A percentile compares a stretch with the other conserved stretches of the same genome.
Conservation (phyloP, 2,113 vertebrate species). For the Ctenomys sociabilis region DNA sequence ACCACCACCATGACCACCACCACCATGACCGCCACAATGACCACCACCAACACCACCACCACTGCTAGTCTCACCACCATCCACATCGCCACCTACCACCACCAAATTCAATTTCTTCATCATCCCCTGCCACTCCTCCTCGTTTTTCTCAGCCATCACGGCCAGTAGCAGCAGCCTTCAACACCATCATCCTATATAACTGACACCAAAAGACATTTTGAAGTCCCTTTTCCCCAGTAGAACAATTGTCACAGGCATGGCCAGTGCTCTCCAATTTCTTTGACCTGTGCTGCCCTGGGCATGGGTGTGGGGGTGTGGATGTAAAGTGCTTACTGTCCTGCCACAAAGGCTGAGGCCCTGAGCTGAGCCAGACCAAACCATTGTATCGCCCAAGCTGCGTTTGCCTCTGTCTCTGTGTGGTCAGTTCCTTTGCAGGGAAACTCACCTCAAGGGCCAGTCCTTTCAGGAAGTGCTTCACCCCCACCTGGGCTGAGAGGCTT, state of each 20-base stretch:
- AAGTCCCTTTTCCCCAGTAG: neutral
- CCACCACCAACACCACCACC: neutral
- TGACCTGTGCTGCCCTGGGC: neutral
- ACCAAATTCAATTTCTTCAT: too few relatives aligned
- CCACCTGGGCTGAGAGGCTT: neutral
- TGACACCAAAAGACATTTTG: neutral
- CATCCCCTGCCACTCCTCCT: neutral
- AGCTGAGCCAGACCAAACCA: neutral
- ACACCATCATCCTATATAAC: neutral
- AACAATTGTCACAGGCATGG: neutral
- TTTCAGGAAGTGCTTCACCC: neutral
- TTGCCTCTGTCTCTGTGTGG: neutral
- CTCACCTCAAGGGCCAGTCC: neutral
- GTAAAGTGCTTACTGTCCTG: too few relatives aligned
- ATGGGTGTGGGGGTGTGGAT: fast-evolving
- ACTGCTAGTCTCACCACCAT: neutral
- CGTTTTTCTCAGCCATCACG: neutral
- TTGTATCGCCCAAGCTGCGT: too few relatives aligned
- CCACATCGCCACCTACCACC: neutral
- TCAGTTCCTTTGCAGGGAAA: neutral
- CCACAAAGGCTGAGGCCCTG: neutral
- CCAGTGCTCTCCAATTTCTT: neutral
- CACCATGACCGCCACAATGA: fast-evolving
- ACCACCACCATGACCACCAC: fast-evolving
- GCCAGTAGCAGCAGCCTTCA: neutral